Percentiles rank a stretch among this genome's conserved stretches.
These are phyloP conservation scores for Xestobium rufovillosum DNA, from an alignment of 2,888 invertebrate genomes.

Conservation along the genomic window DNA sequence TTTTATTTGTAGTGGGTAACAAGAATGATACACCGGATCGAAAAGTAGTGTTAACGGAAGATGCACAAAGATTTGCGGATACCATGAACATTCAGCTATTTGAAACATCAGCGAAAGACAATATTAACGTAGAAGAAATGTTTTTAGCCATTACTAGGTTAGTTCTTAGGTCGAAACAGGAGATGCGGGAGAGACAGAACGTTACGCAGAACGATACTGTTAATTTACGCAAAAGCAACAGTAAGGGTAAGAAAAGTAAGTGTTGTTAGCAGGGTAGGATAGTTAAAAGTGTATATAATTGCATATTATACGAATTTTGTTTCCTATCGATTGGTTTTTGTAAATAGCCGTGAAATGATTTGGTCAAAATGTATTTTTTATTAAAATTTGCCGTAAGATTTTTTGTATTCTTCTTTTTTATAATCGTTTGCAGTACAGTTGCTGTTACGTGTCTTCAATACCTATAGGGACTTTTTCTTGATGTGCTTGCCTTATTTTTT, in stretches of 20 bases:
- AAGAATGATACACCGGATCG: constrained; percentile 92
- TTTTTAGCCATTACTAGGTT: constrained; percentile 66
- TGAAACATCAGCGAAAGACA: constrained; percentile 99
- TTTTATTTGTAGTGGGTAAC: constrained; percentile 68
- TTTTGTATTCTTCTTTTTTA: no score
- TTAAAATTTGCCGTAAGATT: no score
- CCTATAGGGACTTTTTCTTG: no score
- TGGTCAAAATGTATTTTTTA: no score
- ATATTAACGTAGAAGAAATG: constrained; percentile 98
- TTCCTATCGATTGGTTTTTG: no score
- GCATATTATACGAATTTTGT: no score
- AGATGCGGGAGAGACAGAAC: constrained; percentile 67
- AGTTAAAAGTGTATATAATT: no score
- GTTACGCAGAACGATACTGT: constrained; percentile 64
- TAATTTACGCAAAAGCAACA: constrained; percentile 59
- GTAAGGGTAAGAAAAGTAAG: constrained; percentile 54
- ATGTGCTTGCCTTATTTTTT: no score
- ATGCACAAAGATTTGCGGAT: constrained; percentile 93
- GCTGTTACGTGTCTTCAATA: no score
- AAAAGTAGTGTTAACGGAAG: constrained; percentile 94
- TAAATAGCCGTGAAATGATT: no score
- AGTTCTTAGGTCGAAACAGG: constrained; percentile 79
- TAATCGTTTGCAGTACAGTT: no score
- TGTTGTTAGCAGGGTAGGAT: constrained; percentile 54
- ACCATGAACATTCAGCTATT: constrained; percentile 96